A percentile compares a stretch with the other conserved stretches of the same genome.
Evolutionary conservation across 1,140 invertebrate species (phyloP).

Genomic region (Pseudoatta argentina): DNA sequence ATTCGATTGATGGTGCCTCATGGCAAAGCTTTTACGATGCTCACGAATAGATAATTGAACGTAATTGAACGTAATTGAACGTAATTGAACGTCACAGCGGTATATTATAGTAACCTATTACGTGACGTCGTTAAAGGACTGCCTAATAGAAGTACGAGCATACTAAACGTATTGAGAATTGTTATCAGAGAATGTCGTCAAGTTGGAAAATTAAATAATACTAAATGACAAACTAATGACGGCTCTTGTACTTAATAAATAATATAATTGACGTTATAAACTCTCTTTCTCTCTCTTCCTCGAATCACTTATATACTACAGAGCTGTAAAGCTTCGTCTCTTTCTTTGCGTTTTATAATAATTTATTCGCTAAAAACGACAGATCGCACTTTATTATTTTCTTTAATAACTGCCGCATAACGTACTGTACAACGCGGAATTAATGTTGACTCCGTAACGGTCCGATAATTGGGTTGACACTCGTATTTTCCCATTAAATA

Average conservation of each 20-base stretch:
- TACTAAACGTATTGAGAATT: conserved; percentile 7
- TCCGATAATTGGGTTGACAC: conserved; percentile 40
- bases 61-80: conserved; percentile 56
- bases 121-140: conserved; percentile 23
- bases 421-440: not conserved
- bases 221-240: conserved; percentile 26
- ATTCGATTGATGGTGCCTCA: conserved; percentile 31
- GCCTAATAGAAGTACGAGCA: not conserved
- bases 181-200: not conserved
- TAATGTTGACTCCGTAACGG: conserved; percentile 17
- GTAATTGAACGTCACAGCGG: conserved; percentile 42
- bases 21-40: conserved; percentile 7
- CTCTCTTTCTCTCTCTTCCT: not conserved
- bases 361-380: conserved; percentile 7
- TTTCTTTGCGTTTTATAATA: not conserved
- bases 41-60: conserved; percentile 46
- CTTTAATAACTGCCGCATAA: not conserved
- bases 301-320: not conserved
- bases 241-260: conserved; percentile 10
- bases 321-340: not conserved
- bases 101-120: conserved; percentile 22
- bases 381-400: not conserved
- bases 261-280: conserved; percentile 27
- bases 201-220: conserved; percentile 34
- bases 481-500: conserved; percentile 32